These are phyloP conservation scores for Columba janthina DNA, from an alignment of 2,113 vertebrate species.

Conservation along the genomic window DNA sequence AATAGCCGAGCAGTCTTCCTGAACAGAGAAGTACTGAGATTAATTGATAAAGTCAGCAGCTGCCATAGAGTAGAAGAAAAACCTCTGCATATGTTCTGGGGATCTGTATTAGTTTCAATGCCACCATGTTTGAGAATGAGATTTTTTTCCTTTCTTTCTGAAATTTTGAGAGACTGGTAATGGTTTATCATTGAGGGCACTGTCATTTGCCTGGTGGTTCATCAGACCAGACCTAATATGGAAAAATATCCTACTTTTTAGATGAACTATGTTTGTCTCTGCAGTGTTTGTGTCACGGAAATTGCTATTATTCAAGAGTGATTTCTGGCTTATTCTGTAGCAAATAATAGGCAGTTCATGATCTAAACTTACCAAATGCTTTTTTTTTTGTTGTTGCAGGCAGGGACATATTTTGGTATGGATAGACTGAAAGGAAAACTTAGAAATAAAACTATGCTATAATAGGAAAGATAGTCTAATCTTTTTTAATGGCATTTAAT, in stretches of 20 bases:
- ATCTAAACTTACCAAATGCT: not conserved
- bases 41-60: not conserved
- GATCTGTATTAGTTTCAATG: not conserved
- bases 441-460: not conserved
- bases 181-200: not conserved
- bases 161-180: not conserved
- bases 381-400: not conserved
- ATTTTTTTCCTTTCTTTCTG: not conserved
- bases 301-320: not conserved
- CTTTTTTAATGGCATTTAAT: constrained; percentile 37
- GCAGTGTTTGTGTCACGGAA: not conserved
- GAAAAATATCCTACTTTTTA: not conserved
- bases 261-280: not conserved
- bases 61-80: not conserved
- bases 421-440: not conserved
- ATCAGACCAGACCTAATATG: not conserved
- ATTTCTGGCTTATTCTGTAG: not conserved
- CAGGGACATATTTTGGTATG: not conserved
- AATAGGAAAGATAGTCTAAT: constrained; percentile 3
- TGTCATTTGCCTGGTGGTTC: not conserved
- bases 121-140: not conserved
- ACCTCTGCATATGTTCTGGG: not conserved
- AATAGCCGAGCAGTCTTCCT: not conserved
- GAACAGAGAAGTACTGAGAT: not conserved
- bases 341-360: not conserved